A percentile compares a stretch with the other conserved stretches of the same genome.
Conservation (phyloP, 2,888 invertebrate genomes). For the Zeuzera pyrina region DNA sequence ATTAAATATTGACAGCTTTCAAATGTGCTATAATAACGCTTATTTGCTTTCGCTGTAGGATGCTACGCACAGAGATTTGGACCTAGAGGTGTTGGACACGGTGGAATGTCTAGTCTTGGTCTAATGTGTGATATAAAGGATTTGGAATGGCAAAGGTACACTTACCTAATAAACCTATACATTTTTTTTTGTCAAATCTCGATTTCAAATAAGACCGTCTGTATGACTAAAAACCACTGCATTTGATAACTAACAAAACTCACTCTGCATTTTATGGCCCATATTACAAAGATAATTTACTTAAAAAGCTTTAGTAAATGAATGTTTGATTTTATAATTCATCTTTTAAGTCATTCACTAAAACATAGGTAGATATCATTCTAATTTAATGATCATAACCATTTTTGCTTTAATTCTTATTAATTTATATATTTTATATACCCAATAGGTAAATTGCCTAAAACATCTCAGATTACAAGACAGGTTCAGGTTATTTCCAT, state of each 20-base stretch:
- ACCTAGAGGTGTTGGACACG: constrained; percentile 94
- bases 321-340: constrained; percentile 16
- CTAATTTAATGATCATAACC: too few relatives aligned
- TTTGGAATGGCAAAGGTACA: constrained; percentile 81
- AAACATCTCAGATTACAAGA: constrained; percentile 64
- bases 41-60: constrained; percentile 76
- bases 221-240: constrained; percentile 28
- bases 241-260: constrained; percentile 27
- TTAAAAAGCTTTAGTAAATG: constrained; percentile 50
- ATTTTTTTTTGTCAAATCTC: too few relatives aligned
- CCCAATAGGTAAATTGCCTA: too few relatives aligned
- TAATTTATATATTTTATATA: too few relatives aligned
- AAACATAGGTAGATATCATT: too few relatives aligned
- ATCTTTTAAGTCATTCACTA: constrained; percentile 1
- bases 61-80: constrained; percentile 98
- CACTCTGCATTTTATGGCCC: too few relatives aligned
- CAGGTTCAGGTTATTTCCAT: constrained; percentile 71
- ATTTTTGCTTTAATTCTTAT: too few relatives aligned
- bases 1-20: constrained; percentile 25
- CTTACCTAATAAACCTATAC: constrained; percentile 14
- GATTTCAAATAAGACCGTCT: constrained; percentile 31
- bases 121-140: constrained; percentile 90
- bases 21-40: constrained; percentile 47
- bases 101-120: constrained; percentile 88
- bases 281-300: too few relatives aligned